A percentile compares a stretch with the other conserved stretches of the same genome.
Conservation (phyloP, 2,113 vertebrate genomes). For the Sciurus niger region DNA sequence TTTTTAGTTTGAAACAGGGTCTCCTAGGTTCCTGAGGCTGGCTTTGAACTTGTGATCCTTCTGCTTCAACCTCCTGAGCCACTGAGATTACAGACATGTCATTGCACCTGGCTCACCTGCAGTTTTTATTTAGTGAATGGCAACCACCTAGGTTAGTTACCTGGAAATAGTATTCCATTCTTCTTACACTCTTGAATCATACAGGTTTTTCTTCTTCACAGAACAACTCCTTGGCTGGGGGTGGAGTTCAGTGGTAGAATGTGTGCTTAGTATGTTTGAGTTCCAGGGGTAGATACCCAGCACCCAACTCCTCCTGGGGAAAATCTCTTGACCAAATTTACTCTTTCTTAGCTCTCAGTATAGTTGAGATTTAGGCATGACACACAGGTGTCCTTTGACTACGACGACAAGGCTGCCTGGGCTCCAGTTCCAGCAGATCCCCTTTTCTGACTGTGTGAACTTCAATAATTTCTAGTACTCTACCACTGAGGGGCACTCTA, state of each 20-base stretch:
- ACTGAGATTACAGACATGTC: too few species aligned
- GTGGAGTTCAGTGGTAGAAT: neutral
- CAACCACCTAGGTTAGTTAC: neutral
- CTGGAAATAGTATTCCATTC: neutral
- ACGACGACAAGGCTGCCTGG: neutral
- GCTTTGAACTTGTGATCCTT: too few species aligned
- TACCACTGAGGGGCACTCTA: neutral
- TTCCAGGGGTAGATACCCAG: too few species aligned
- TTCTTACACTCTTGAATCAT: neutral
- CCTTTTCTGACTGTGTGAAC: neutral
- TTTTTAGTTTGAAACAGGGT: too few species aligned
- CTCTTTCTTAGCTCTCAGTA: conserved; percentile 22
- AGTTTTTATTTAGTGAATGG: neutral
- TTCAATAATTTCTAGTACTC: neutral
- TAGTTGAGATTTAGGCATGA: neutral
- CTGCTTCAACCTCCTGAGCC: too few species aligned
- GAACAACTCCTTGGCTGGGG: neutral
- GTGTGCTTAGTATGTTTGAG: neutral
- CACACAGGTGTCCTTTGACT: neutral
- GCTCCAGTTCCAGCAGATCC: neutral
- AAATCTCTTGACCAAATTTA: neutral
- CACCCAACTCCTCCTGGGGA: neutral
- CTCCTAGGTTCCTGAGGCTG: too few species aligned
- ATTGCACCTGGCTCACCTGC: too few species aligned
- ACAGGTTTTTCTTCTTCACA: conserved; percentile 4